phyloP scores from a whole-genome alignment of 2,113 vertebrate genomes.

The Scopus umbretta region DNA sequence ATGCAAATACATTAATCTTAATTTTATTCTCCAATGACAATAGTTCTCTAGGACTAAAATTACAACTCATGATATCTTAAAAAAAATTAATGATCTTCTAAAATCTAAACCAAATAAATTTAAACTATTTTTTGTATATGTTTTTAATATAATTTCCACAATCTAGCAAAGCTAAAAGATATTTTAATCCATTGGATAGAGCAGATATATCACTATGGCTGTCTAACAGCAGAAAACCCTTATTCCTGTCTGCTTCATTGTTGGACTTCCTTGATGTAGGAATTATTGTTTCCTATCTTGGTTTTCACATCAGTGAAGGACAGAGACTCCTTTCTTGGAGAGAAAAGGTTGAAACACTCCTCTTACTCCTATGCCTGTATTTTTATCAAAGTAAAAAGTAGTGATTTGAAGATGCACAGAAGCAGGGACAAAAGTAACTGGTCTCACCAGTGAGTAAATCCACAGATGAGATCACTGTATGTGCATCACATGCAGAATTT shows the following conservation, averaged over 20 bases:
- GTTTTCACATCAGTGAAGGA: background rate
- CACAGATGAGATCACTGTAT: background rate
- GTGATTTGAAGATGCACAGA: background rate
- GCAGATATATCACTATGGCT: background rate
- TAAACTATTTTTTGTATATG: background rate
- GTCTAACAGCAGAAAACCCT: background rate
- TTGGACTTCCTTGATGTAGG: background rate
- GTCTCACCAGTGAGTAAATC: background rate
- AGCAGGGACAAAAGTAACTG: background rate
- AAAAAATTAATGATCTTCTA: background rate
- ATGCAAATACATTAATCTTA: background rate
- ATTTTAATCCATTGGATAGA: background rate
- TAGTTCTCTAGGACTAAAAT: background rate
- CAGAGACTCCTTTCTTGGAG: background rate
- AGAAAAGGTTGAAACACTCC: background rate
- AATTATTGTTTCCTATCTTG: background rate
- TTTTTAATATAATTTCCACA: background rate
- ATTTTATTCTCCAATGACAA: background rate
- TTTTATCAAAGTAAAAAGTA: background rate
- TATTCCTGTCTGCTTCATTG: background rate
- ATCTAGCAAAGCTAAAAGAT: background rate
- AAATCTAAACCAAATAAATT: background rate
- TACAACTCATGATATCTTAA: background rate
- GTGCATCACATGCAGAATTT: background rate
- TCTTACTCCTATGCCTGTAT: background rate